These are phyloP conservation scores for Mnemiopsis leidyi DNA, from an alignment of 37 sponge, comb jelly and placozoan species.

Conservation along the genomic window DNA sequence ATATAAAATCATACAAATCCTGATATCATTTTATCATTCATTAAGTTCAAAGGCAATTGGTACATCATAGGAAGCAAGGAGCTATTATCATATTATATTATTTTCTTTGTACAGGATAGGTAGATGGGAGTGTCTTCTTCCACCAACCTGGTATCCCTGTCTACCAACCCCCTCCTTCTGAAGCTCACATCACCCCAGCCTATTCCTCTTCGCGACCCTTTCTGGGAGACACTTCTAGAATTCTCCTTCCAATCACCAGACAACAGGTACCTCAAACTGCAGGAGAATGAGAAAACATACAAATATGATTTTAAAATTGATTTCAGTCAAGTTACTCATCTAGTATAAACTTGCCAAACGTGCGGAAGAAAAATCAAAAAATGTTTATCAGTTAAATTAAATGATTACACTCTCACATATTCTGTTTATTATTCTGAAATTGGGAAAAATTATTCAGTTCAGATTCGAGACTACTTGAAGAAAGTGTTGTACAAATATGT, in stretches of 20 bases:
- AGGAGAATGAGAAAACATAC: not conserved
- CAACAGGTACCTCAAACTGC: constrained; percentile 9
- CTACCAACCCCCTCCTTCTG: not conserved
- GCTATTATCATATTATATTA: no score
- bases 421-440: no score
- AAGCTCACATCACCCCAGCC: not conserved
- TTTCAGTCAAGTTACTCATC: not conserved
- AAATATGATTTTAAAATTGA: no score
- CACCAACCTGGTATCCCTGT: constrained; percentile 32
- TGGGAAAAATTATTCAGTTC: no score
- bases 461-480: constrained; percentile 38
- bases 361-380: no score
- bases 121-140: constrained; percentile 25
- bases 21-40: no score
- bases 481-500: constrained; percentile 27
- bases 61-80: no score
- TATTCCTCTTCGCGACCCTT: constrained; percentile 31
- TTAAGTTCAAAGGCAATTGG: no score
- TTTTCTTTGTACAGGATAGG: no score
- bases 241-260: constrained; percentile 43
- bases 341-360: no score
- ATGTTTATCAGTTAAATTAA: not conserved
- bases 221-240: constrained; percentile 44
- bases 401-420: no score
- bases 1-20: no score